phyloP scores from a whole-genome alignment of 2,888 invertebrate species.

The Girardia tigrina region DNA sequence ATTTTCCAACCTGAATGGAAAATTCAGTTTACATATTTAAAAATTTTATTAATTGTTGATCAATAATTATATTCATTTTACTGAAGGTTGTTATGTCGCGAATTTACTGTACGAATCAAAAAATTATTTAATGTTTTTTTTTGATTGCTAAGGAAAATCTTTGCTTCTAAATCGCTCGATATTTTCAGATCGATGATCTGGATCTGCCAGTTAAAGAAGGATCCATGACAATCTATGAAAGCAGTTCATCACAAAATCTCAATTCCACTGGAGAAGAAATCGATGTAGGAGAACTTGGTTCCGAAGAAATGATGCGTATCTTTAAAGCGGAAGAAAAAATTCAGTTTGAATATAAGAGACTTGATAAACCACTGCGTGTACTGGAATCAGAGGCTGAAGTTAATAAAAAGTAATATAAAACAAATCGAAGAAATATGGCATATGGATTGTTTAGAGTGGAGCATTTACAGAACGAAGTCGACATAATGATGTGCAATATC shows the following conservation, averaged over 20 bases:
- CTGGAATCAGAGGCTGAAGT: background rate
- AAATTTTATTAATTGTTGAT: no score
- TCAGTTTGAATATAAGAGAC: conserved; percentile 4
- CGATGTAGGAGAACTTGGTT: conserved; percentile 8
- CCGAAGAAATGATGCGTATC: background rate
- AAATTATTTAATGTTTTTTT: no score
- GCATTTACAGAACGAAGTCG: conserved; percentile 9
- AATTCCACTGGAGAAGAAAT: background rate
- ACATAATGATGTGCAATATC: conserved; percentile 63
- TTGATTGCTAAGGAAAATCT: no score
- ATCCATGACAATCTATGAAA: conserved; percentile 56
- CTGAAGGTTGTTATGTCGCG: no score
- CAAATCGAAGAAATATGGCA: background rate
- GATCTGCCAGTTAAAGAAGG: conserved; percentile 75
- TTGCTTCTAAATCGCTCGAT: no score
- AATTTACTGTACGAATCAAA: no score
- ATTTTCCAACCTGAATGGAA: no score
- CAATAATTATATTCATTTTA: no score
- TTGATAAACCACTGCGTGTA: background rate
- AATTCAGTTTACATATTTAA: no score
- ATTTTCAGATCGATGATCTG: conserved; percentile 77
- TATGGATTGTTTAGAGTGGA: background rate
- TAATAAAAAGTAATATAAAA: background rate
- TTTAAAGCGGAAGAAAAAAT: conserved; percentile 14
- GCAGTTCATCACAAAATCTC: background rate